A percentile compares a stretch with the other conserved stretches of the same genome.
Conservation (phyloP, 2,797 vertebrate genomes). For the Phataginus tricuspis region DNA sequence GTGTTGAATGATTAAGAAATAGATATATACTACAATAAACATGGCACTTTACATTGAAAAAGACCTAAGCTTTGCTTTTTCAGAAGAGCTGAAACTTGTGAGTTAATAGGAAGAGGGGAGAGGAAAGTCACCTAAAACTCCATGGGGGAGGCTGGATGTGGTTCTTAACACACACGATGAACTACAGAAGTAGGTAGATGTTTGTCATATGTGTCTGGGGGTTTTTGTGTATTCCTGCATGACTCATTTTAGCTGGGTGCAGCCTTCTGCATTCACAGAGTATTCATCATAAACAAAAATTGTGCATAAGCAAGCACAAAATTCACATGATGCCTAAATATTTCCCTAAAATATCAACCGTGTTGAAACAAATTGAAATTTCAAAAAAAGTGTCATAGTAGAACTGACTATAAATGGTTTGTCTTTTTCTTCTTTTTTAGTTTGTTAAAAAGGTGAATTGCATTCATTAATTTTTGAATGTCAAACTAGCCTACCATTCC, state of each 20-base stretch:
- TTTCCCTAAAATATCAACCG: neutral
- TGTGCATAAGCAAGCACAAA: neutral
- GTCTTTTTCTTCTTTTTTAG: neutral
- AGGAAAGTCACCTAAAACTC: neutral
- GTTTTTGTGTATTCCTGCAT: neutral
- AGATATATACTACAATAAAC: neutral
- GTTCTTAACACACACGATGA: no score
- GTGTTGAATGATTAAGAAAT: neutral
- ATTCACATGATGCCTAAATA: neutral
- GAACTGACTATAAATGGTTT: neutral
- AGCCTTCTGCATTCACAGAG: neutral
- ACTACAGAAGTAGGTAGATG: rapidly evolving
- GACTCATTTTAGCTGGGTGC: neutral
- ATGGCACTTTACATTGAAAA: neutral
- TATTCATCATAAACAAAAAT: neutral
- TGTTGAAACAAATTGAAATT: neutral
- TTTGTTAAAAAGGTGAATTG: neutral
- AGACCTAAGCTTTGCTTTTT: neutral
- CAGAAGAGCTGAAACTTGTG: neutral
- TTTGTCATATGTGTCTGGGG: no score
- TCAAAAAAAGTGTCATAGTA: neutral
- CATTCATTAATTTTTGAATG: neutral
- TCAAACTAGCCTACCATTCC: neutral
- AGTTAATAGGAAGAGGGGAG: neutral
- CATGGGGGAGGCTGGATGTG: neutral